Conservation (phyloP, 2,888 invertebrate genomes). For the Trachelus stipa region DNA sequence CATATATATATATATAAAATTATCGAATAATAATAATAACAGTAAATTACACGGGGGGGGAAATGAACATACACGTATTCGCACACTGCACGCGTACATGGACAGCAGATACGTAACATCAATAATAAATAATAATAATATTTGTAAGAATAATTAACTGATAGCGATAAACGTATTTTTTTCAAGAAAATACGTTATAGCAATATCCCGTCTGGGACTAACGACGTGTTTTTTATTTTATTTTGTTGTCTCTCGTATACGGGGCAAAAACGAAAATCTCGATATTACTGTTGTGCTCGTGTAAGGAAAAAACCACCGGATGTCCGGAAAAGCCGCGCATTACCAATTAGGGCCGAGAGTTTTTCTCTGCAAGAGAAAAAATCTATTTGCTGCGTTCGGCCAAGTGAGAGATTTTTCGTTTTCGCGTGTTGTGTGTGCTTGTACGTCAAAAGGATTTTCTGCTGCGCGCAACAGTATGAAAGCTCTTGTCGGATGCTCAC, state of each 20-base stretch:
- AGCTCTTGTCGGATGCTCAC: background rate
- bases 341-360: background rate
- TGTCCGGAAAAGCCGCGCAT: background rate
- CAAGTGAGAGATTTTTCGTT: background rate
- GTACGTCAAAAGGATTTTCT: background rate
- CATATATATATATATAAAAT: background rate
- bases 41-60: background rate
- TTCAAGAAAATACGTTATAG: background rate
- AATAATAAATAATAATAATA: background rate
- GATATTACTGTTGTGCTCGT: background rate
- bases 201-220: slow-evolving; percentile 3
- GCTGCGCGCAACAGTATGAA: background rate
- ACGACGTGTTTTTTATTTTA: background rate
- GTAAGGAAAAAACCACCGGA: background rate
- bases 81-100: background rate
- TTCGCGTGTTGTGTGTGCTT: background rate
- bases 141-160: background rate
- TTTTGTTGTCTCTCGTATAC: background rate
- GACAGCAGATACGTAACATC: background rate
- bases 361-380: background rate
- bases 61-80: background rate
- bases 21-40: background rate
- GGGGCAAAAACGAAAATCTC: background rate
- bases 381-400: background rate
- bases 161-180: slow-evolving; percentile 4